Base-by-base conservation (phyloP, 2,113 vertebrate genomes). In the Fulmarus glacialis region DNA sequence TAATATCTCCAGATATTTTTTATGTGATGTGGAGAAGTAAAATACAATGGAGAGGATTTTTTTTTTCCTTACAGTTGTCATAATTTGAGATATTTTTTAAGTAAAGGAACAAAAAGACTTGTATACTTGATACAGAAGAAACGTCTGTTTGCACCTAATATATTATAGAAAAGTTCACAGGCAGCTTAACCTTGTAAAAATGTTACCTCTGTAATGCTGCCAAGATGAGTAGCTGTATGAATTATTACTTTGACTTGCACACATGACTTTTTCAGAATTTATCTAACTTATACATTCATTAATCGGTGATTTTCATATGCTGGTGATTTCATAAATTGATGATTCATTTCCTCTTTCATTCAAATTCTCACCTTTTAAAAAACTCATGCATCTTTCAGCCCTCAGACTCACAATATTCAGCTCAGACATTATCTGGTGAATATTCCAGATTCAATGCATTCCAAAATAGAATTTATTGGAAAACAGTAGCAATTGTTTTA, bases 171-270 rank as follows among this genome's bases (percentile, higher is more conserved):
- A 87, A 96, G 85, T 94, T 96, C 92, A 95, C 97, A 97, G 77
- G 67, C 89, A 95, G 52, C 67, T 96, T 96, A 97, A 95, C 93
- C 91, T 96, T 97, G 87, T 87, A 90, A 97, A 97, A 96, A 96
- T 94, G 66, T 97, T 96, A 94, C 92, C 71, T 93, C 67, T 93
- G 48, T 87, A 94, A 89, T 45, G 53, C n/a, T 90, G 68, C 91
- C 89, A 94, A 89, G 85, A 93, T 89, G 80, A 96, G 96, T 94
- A 85, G 79, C 38, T 80, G 9, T 62, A 92, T 68, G 63, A 97
- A 96, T 96, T 96, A 92, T 84, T 91, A 90, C 70, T 94, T 86
- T 60, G 19, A 92, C 68, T 90, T 93, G 29, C n/a, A 95, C 40
- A 90, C 38, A 60, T 67, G 18, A 62, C 11, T 91, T 95, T 95